These are phyloP conservation scores for Cryptophagus acutangulus DNA, from an alignment of 2,888 invertebrate genomes.

Conservation along the genomic window DNA sequence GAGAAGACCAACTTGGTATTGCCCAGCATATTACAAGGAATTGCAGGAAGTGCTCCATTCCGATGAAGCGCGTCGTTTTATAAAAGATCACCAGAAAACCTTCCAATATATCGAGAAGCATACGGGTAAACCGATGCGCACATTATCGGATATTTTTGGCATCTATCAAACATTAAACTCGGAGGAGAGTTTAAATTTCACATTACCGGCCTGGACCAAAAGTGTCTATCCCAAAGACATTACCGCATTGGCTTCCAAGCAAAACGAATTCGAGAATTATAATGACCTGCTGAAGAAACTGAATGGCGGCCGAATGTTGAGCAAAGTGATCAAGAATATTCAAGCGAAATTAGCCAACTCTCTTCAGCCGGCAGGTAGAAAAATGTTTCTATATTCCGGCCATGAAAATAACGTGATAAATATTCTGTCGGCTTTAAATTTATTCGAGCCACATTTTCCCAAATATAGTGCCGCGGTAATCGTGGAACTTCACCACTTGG, in stretches of 20 bases:
- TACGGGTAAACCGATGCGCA: slow-evolving; percentile 31
- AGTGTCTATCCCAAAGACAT: slow-evolving; percentile 41
- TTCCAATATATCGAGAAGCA: slow-evolving; percentile 35
- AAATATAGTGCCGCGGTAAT: slow-evolving; percentile 41
- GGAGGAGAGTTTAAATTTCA: slow-evolving; percentile 40
- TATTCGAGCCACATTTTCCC: slow-evolving; percentile 48
- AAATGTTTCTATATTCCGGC: slow-evolving; percentile 50
- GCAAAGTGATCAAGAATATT: slow-evolving; percentile 37
- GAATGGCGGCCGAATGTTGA: slow-evolving; percentile 46
- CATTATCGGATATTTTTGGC: slow-evolving; percentile 32
- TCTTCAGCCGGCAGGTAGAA: slow-evolving; percentile 31
- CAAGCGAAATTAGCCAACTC: slow-evolving; percentile 26
- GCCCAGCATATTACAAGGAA: slow-evolving; percentile 40
- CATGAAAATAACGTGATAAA: slow-evolving; percentile 57
- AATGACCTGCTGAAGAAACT: slow-evolving; percentile 41
- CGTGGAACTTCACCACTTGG: slow-evolving; percentile 38
- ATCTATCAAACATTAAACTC: slow-evolving; percentile 42
- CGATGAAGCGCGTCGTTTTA: slow-evolving; percentile 27
- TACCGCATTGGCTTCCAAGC: slow-evolving; percentile 40
- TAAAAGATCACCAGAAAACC: slow-evolving; percentile 28
- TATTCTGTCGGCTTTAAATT: slow-evolving; percentile 48
- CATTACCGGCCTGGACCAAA: slow-evolving; percentile 48
- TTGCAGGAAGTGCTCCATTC: slow-evolving; percentile 33
- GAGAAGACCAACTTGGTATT: slow-evolving; percentile 39
- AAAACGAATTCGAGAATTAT: slow-evolving; percentile 46